Evolutionary conservation across 1,140 invertebrate species (phyloP), one percentile per base, ranked within the genome.

Genomic region (Drosophila pallidifrons): DNA sequence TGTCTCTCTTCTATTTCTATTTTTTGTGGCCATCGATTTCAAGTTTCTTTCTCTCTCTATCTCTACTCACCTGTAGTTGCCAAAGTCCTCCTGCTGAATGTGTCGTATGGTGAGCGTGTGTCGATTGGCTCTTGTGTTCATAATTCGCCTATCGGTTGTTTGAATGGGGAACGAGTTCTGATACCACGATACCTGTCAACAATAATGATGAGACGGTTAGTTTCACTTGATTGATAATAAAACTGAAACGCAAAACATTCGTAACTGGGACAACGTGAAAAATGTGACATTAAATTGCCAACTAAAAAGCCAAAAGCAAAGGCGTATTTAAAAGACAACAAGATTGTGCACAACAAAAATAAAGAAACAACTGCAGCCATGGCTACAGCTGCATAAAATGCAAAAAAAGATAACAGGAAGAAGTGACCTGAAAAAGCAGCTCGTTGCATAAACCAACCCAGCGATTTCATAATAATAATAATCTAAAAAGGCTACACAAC

Each of bases 121-220:
- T 73, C 94, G 94, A 92, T 95, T 95, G 47, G 93, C 94, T 20
- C 94, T 91, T 13, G 93, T 94, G 32, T 94, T 94, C 94, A 95
- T 95, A 11, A 93, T 93, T 38, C 95, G 93, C 2, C 94, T 93
- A 70, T 95, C 95, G 16, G 94, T 94, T 5, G 94, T 93, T 75
- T 94, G 94, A 78, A 95, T 92, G n/a, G 94, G 94, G 85, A 95
- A 95, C 51, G 94, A 95, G 86, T 95, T 95, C 70, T 95, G 94
- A 81, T 95, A 95, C 95, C 95, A 95, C 46, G 94, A 93, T 41
- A 95, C 94, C 94, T 95, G 81, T 65, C 11, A 60, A 52, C 8
- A 25, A 5, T 5, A 45, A 28, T 6, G 25, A 13, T 15, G 32
- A 16, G 3, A 3, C 10, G 13, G 38, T 58, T 58, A 58, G 11